Base-by-base conservation (phyloP, 2,797 vertebrate genomes). In the Sciaenops ocellatus region DNA sequence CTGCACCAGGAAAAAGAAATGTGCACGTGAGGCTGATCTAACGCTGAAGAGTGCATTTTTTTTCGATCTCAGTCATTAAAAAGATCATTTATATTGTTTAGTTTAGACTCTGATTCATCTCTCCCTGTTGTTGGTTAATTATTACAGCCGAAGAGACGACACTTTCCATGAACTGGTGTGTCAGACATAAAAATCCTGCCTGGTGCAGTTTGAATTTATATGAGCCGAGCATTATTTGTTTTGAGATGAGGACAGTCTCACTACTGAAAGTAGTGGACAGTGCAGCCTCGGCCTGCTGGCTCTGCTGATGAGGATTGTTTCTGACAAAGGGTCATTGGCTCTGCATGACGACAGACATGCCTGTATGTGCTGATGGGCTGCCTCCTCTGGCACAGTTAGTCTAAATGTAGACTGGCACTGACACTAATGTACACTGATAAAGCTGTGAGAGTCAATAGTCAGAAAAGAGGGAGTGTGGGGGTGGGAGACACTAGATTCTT, bases 391-490 rank as follows among this genome's bases (percentile, higher is more conserved):
- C 85, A 83, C 79, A 57, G 76, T 88, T 79, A 79, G 73, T 83
- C 85, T 87, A 90, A 91, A 93, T 92, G 89, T 65, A 91, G 89
- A 92, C 84, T 92, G 92, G 91, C 91, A 89, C 86, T 92, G 92
- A 93, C 90, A 85, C 88, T 93, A 92, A 94, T 93, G 88, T 89
- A 91, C 88, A 87, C 90, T 88, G 91, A 93, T 92, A 90, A 93
- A 92, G 89, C 89, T 91, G 88, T 86, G 83, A 89, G 90, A 89
- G 85, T 87, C 90, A 90, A 91, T 90, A 91, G 85, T 77, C 64
- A 60, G 86, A 57, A 73, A 69, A 38, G 83, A 76, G 8, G 34
- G 77, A 73, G 77, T 15, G 76, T 73, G 76, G 69, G 84, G 78
- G 72, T 61, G 80, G 80, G 83, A 82, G 73, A 90, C 80, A 83